Evolutionary conservation across 2,888 invertebrate genomes (phyloP).

Genomic region (Dolichopus griseipennis): DNA sequence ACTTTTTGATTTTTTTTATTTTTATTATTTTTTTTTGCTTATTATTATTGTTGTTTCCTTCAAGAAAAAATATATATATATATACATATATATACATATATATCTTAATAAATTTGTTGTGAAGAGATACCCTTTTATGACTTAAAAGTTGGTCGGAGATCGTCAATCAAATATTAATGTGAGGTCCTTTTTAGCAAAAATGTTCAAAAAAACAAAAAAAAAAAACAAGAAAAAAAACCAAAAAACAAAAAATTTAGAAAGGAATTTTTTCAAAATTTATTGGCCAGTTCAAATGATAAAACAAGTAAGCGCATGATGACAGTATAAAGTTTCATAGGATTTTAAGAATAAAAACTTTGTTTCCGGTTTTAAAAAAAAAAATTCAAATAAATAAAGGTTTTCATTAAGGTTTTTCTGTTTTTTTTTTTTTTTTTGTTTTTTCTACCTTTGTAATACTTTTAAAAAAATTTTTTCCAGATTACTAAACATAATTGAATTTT

Average conservation of each 20-base stretch:
- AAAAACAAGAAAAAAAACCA: too few relatives aligned
- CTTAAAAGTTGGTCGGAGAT: not conserved
- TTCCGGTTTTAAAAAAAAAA: not conserved
- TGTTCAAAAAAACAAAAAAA: not conserved
- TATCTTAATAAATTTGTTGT: too few relatives aligned
- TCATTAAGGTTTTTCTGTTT: not conserved
- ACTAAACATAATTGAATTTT: not conserved
- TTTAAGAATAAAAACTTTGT: not conserved
- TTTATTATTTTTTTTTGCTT: too few relatives aligned
- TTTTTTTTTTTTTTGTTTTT: too few relatives aligned
- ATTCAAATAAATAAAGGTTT: not conserved
- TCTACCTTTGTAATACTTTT: too few relatives aligned
- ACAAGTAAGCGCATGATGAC: not conserved
- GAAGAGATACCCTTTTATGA: not conserved
- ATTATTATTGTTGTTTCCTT: too few relatives aligned
- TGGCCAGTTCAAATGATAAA: not conserved
- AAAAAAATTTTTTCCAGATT: not conserved
- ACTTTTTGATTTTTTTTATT: too few relatives aligned
- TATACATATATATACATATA: too few relatives aligned
- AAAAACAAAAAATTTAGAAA: not conserved
- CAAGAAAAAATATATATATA: too few relatives aligned
- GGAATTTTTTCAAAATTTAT: not conserved
- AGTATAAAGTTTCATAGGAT: not conserved
- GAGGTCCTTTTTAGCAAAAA: constrained; percentile 4
- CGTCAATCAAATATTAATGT: constrained; percentile 4